Conservation (phyloP, 2,113 vertebrate genomes). For the Lates calcarifer region DNA sequence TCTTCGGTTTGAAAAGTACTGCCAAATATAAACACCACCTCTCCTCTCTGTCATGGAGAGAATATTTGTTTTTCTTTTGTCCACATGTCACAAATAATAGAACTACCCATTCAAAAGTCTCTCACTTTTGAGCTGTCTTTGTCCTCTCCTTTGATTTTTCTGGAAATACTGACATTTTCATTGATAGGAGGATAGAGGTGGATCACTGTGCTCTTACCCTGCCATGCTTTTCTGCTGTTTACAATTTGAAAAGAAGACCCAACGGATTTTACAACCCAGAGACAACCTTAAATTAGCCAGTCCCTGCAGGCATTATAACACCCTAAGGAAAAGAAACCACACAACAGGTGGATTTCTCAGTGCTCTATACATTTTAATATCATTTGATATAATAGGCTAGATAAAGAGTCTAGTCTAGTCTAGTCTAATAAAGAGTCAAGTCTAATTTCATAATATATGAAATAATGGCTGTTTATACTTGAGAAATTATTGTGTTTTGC, state of each 20-base stretch:
- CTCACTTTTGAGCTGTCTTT: conserved; percentile 17
- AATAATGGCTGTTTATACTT: background rate
- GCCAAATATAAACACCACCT: conserved; percentile 18
- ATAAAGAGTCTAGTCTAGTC: too few species aligned
- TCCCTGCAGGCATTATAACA: conserved; percentile 16
- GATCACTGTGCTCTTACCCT: conserved; percentile 31
- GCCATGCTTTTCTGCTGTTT: conserved; percentile 50
- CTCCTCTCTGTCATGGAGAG: background rate
- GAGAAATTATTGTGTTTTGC: background rate
- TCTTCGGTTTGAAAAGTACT: conserved; percentile 22
- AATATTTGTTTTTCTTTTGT: conserved; percentile 19
- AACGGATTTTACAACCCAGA: conserved; percentile 44
- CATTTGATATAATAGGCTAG: background rate
- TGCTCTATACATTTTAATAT: conserved; percentile 3
- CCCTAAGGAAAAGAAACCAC: conserved; percentile 17
- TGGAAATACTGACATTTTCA: conserved; percentile 57
- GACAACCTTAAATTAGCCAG: conserved; percentile 40
- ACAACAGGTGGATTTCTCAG: conserved; percentile 31
- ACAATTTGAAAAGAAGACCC: background rate
- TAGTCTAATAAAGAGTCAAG: too few species aligned
- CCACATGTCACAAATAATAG: conserved; percentile 9
- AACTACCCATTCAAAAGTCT: conserved; percentile 13
- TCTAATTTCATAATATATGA: background rate
- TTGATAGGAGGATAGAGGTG: conserved; percentile 36
- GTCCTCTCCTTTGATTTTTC: conserved; percentile 46